Evolutionary conservation across 1,140 invertebrate species (phyloP), one percentile per base, ranked within the genome.

Genomic region (Pteromalus puparum): DNA sequence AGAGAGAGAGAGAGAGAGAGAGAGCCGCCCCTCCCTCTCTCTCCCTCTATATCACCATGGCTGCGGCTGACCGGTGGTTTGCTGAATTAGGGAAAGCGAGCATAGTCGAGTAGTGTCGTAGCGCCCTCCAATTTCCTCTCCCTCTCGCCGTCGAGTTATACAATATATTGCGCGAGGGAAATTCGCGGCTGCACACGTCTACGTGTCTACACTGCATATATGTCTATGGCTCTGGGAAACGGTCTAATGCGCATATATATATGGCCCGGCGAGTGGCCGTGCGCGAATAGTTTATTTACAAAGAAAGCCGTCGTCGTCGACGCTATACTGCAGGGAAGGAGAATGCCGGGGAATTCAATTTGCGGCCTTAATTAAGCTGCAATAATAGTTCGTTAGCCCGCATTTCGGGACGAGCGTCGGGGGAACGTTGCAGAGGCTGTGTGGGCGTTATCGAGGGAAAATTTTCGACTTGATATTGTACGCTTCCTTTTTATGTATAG

Each of bases 41-140:
- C 73, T 13, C 24, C 12, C 18, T 65, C 75, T 68, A 65, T 42
- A 73, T 42, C 6, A 15, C 18, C 53, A n/a, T n/a, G 53, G 53
- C 53, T 65, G 30, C 9, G 72, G 68, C 42, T 84, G 76, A 53
- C 76, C 82, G 85, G 87, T 84, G 85, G 88, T 82, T 85, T 84
- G 81, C 85, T 85, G 86, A 89, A 89, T 90, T 90, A 89, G 89
- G 86, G 89, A 89, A 89, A 89, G 88, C 86, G 85, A 77, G 65
- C 72, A 83, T 85, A 85, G 84, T 78, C 88, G 87, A 87, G 86
- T 89, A 85, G 10, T 38, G 70, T n/a, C 28, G 48, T 15, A 7
- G 28, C 84, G 79, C 86, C 68, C 89, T 89, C 85, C 87, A 89
- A 90, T 90, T 90, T 90, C 89, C 86, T 86, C 48, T n/a, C 82